These are phyloP conservation scores for Glareola pratincola DNA, from an alignment of 2,113 vertebrate species.

Conservation along the genomic window DNA sequence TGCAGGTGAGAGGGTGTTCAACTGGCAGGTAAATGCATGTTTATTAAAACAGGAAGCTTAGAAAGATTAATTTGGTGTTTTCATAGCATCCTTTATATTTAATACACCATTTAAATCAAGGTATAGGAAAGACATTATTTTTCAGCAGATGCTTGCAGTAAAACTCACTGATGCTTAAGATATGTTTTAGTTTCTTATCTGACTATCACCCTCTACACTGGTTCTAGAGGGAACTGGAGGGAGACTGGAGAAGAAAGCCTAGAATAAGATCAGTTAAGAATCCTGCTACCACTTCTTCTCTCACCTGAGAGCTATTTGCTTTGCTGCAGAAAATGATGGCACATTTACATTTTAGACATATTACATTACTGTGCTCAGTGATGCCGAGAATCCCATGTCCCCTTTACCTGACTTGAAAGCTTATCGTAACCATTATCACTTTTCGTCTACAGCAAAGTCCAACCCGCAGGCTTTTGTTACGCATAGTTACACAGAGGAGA, in stretches of 20 bases:
- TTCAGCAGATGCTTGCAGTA: background rate
- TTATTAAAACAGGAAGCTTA: background rate
- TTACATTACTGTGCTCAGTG: background rate
- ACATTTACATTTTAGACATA: background rate
- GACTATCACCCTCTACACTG: background rate
- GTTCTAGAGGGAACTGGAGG: background rate
- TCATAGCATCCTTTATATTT: background rate
- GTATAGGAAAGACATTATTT: background rate
- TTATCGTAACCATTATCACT: background rate
- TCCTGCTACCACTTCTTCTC: background rate
- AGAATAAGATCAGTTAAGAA: background rate
- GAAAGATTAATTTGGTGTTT: background rate
- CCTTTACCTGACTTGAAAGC: background rate
- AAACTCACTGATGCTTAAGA: background rate
- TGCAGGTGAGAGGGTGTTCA: background rate
- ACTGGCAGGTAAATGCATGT: background rate
- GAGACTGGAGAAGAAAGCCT: background rate
- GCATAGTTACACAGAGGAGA: background rate
- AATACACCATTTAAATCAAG: background rate
- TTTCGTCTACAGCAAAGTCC: background rate
- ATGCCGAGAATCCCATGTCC: background rate
- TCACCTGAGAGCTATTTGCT: background rate
- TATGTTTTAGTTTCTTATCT: background rate
- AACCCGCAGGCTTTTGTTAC: background rate
- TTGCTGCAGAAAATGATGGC: background rate